These are phyloP conservation scores for Malthinus flaveolus DNA, from an alignment of 2,888 invertebrate species.

Conservation along the genomic window DNA sequence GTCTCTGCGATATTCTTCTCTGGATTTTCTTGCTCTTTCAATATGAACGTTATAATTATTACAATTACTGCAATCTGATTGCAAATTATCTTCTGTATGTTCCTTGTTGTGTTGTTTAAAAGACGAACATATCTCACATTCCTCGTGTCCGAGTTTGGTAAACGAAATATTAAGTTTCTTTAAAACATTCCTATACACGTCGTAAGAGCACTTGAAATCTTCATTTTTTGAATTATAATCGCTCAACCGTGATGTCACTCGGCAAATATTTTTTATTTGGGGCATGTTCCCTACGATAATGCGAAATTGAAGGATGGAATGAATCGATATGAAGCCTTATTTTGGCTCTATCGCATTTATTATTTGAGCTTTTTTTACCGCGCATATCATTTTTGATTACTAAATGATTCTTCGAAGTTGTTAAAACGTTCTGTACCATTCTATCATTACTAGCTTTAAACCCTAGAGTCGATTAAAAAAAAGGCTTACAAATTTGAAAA, in stretches of 20 bases:
- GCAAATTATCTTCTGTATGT: conserved; percentile 9
- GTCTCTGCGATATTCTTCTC: conserved; percentile 5
- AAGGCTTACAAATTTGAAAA: conserved; percentile 14
- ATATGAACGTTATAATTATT: not conserved
- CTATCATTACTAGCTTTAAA: conserved; percentile 3
- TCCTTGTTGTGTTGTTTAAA: conserved; percentile 12
- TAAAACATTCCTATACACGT: too few relatives aligned
- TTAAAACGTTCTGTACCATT: not conserved
- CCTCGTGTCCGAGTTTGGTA: too few relatives aligned
- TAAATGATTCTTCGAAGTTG: not conserved
- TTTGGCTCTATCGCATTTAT: not conserved
- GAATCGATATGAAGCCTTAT: too few relatives aligned
- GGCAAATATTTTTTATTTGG: too few relatives aligned
- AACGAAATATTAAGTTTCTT: too few relatives aligned
- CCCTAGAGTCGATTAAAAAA: conserved; percentile 7
- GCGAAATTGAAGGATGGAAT: too few relatives aligned
- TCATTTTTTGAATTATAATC: too few relatives aligned
- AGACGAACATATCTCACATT: conserved; percentile 14
- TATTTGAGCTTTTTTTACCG: not conserved
- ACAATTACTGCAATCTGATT: not conserved
- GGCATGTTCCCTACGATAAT: too few relatives aligned
- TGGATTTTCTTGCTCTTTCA: not conserved
- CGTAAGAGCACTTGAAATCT: too few relatives aligned
- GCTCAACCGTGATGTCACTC: too few relatives aligned
- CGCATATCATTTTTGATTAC: not conserved